Percentiles rank a stretch among this genome's conserved stretches.
phyloP scores from a whole-genome alignment of 2,113 vertebrate genomes.

The Clarias batrachus region DNA sequence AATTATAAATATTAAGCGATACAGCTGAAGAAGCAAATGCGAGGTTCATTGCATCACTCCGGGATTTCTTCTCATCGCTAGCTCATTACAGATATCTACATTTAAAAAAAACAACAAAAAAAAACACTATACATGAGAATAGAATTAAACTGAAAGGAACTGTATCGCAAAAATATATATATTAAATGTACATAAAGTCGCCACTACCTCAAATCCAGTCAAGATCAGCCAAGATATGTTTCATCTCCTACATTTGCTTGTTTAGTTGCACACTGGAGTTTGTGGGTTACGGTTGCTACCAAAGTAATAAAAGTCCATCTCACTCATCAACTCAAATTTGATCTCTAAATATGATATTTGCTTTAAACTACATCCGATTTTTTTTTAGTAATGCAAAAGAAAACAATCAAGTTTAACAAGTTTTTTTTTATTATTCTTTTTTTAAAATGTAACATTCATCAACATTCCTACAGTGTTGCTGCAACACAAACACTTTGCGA shows the following conservation, averaged over 20 bases:
- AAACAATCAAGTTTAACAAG: background rate
- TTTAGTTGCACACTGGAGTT: background rate
- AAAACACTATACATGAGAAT: slow-evolving; percentile 78
- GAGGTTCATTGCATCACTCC: slow-evolving; percentile 60
- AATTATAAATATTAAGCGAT: slow-evolving; percentile 60
- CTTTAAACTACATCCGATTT: background rate
- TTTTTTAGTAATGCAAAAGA: background rate
- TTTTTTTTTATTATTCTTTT: background rate
- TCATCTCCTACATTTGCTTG: background rate
- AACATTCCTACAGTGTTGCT: background rate
- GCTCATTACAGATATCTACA: slow-evolving; percentile 74
- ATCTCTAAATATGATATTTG: background rate
- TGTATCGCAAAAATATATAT: background rate
- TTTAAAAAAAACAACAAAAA: slow-evolving; percentile 64
- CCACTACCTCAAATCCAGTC: background rate
- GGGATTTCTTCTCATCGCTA: slow-evolving; percentile 66
- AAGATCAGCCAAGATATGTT: background rate
- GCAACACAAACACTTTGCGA: background rate
- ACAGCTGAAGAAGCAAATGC: slow-evolving; percentile 63
- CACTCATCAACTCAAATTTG: background rate
- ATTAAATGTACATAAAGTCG: background rate
- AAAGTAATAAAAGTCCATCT: background rate
- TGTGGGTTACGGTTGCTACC: background rate
- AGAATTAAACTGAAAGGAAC: slow-evolving; percentile 74
- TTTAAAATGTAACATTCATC: background rate